Conservation (phyloP, 2,888 invertebrate species). For the Octonoba sinensis region DNA sequence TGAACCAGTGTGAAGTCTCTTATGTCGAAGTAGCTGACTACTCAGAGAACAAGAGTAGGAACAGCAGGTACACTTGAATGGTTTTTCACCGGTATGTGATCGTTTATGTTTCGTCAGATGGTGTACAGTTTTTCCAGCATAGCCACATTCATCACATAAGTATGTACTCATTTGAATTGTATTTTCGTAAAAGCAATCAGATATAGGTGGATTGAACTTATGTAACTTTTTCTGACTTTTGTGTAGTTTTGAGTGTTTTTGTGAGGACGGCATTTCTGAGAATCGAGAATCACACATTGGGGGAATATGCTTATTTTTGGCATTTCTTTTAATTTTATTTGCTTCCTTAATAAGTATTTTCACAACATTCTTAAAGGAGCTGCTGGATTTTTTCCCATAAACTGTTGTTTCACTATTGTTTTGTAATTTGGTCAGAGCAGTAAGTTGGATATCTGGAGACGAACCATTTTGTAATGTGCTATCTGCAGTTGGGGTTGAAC, state of each 20-base stretch:
- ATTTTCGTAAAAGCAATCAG: too few species aligned
- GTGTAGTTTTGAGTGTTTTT: conserved; percentile 5
- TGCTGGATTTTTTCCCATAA: too few species aligned
- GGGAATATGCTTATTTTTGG: background rate
- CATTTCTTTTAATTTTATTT: too few species aligned
- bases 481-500: too few species aligned
- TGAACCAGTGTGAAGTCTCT: conserved; percentile 71
- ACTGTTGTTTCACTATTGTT: too few species aligned
- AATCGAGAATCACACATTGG: background rate
- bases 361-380: too few species aligned
- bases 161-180: conserved; percentile 16
- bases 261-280: background rate
- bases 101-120: conserved; percentile 70
- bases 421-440: too few species aligned
- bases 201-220: too few species aligned
- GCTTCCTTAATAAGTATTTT: too few species aligned
- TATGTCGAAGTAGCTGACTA: conserved; percentile 70
- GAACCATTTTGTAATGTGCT: too few species aligned
- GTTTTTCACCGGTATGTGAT: conserved; percentile 70
- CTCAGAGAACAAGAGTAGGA: conserved; percentile 70
- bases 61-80: conserved; percentile 71
- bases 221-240: background rate
- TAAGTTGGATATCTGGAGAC: too few species aligned
- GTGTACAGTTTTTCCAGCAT: conserved; percentile 68
- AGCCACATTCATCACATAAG: conserved; percentile 66